Evolutionary conservation across 1,140 invertebrate species (phyloP).

Genomic region (Anastrepha obliqua): DNA sequence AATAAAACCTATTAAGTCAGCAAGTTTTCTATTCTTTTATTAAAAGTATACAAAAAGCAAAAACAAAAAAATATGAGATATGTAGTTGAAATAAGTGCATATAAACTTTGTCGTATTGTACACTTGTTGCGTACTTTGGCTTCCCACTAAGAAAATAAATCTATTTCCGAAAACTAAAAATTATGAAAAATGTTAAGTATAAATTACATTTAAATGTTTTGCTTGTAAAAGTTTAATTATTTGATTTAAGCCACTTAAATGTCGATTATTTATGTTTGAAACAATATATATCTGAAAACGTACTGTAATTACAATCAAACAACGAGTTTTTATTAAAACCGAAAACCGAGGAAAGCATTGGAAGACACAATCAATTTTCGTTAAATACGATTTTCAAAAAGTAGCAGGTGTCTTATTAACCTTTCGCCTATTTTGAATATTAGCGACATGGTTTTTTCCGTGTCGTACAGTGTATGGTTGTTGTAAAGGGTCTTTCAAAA

Average conservation of each 20-base stretch:
- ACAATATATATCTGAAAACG: slow-evolving; percentile 27
- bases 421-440: too few species aligned
- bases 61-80: neutral
- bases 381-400: too few species aligned
- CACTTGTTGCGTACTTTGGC: slow-evolving; percentile 14
- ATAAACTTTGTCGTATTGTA: slow-evolving; percentile 17
- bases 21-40: slow-evolving; percentile 49
- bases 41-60: slow-evolving; percentile 5
- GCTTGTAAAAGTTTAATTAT: slow-evolving; percentile 45
- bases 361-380: too few species aligned
- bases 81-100: slow-evolving; percentile 12
- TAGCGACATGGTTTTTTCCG: too few species aligned
- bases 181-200: neutral
- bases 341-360: too few species aligned
- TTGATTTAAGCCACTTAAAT: slow-evolving; percentile 41
- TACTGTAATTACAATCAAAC: slow-evolving; percentile 3
- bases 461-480: too few species aligned
- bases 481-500: too few species aligned
- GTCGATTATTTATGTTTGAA: slow-evolving; percentile 50
- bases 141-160: neutral
- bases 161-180: neutral
- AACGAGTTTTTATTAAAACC: neutral
- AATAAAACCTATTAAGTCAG: slow-evolving; percentile 47
- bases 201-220: slow-evolving; percentile 32
- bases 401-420: too few species aligned